Evolutionary conservation across 2,888 invertebrate species (phyloP).

Genomic region (Drosophila kuntzei): DNA sequence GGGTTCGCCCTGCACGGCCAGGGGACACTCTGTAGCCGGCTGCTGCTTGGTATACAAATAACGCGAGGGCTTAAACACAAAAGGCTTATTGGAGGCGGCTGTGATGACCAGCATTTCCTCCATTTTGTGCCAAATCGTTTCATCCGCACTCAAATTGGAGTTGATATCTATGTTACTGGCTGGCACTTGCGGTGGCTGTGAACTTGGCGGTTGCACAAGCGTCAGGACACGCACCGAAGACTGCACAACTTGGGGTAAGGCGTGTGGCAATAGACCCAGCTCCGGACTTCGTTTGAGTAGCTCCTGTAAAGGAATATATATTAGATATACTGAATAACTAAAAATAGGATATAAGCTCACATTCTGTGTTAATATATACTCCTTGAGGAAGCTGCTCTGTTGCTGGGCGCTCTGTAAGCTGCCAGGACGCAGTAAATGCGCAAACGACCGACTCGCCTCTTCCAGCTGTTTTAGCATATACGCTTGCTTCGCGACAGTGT

Average conservation of each 20-base stretch:
- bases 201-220: slow-evolving; percentile 79
- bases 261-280: slow-evolving; percentile 88
- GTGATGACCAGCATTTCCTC: slow-evolving; percentile 92
- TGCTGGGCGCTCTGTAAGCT: slow-evolving; percentile 90
- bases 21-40: slow-evolving; percentile 88
- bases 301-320: slow-evolving; percentile 69
- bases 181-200: slow-evolving; percentile 76
- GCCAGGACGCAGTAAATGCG: slow-evolving; percentile 90
- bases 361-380: slow-evolving; percentile 94
- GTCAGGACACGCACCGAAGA: slow-evolving; percentile 89
- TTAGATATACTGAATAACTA: not conserved
- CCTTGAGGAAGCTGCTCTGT: slow-evolving; percentile 93
- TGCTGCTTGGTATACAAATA: slow-evolving; percentile 90
- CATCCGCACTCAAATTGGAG: slow-evolving; percentile 85
- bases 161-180: slow-evolving; percentile 84
- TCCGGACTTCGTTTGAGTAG: slow-evolving; percentile 81
- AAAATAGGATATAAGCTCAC: slow-evolving; percentile 85
- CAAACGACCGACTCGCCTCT: slow-evolving; percentile 91
- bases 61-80: slow-evolving; percentile 92
- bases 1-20: slow-evolving; percentile 92
- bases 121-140: slow-evolving; percentile 89
- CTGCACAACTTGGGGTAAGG: slow-evolving; percentile 90
- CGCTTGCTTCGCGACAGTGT: slow-evolving; percentile 96
- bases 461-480: slow-evolving; percentile 91
- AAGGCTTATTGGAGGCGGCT: slow-evolving; percentile 89